Base-by-base conservation (phyloP, 2,113 vertebrate species). In the Catagonus wagneri region DNA sequence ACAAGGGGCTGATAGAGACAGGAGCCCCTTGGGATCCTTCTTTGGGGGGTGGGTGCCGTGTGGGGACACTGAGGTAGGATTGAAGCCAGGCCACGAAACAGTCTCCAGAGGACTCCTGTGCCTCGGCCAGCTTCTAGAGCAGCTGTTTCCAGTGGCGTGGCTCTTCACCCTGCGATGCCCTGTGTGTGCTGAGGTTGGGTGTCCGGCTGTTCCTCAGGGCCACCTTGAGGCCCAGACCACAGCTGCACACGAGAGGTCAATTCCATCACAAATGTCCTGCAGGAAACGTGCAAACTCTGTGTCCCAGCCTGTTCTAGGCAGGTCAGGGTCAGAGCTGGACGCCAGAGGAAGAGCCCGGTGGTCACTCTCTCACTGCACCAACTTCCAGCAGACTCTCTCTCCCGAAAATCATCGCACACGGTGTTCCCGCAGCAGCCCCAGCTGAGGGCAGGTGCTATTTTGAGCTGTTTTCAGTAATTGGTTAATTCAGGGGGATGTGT, bases 361-460 rank as follows among this genome's bases (percentile, higher is more conserved):
- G 95, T 97, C 95, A 85, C 3, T 20, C 83, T 97, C 81, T 96
- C 90, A 79, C 95, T 94, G 94, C 83, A 74, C 84, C 79, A 76
- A 93, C 97, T 98, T 97, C 56, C 61, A 20, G 16, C 78, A 36
- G 20, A 7, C 95, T 98, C 95, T 89, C 96, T 87, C 96, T 86
- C 96, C 79, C 80, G 27, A 83, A 98, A 97, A 96, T 68, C 52
- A 90, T 83, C 39, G 93, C 89, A 88, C 61, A 91, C 74, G 95
- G 83, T 90, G 39, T 83, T 97, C 72, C 32, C 34, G 92, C 58
- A 7, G 96, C 96, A 94, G 79, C 86, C 91, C 76, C 88, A 34
- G 97, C 78, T 76, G 75, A 97, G 95, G 90, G 89, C 89, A 78
- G 78, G 93, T 89, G 97, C 98, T 98, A 97, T 98, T 98, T 97